A percentile compares a stretch with the other conserved stretches of the same genome.
Conservation (phyloP, 2,113 vertebrate genomes). For the Gadus chalcogrammus region DNA sequence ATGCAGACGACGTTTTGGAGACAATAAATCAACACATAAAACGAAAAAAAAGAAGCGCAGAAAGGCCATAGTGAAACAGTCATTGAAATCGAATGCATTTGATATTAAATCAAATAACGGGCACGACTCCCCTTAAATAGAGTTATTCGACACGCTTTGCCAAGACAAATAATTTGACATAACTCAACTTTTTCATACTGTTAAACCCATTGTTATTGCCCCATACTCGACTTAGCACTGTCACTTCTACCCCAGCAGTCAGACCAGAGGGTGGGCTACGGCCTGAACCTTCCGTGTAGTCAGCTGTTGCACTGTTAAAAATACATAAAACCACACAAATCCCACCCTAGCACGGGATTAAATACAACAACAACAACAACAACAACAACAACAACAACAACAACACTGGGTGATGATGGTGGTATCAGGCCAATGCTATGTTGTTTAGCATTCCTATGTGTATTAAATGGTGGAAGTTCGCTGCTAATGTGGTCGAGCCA, state of each 20-base stretch:
- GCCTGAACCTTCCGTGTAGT: conserved; percentile 62
- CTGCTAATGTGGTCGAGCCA: too few species aligned
- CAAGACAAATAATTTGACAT: not conserved
- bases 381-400: conserved; percentile 29
- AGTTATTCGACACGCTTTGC: too few species aligned
- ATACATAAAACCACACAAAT: conserved; percentile 75
- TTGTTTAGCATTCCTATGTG: not conserved
- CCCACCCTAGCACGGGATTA: conserved; percentile 62
- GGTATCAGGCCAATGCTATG: not conserved
- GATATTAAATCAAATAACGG: too few species aligned
- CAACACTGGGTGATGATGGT: not conserved
- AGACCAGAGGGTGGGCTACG: conserved; percentile 57
- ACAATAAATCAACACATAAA: too few species aligned
- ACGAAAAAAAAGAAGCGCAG: not conserved
- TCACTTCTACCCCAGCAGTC: conserved; percentile 58
- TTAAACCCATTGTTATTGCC: conserved; percentile 45
- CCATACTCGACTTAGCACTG: conserved; percentile 29
- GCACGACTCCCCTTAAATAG: too few species aligned
- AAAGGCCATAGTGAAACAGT: not conserved
- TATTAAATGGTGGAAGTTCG: not conserved
- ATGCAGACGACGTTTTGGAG: too few species aligned
- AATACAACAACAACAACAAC: conserved; percentile 40
- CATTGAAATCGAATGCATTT: too few species aligned
- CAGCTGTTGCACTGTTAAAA: conserved; percentile 75
- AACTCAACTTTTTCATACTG: conserved; percentile 3